A percentile compares a stretch with the other conserved stretches of the same genome.
phyloP scores from a whole-genome alignment of 2,888 invertebrate species.

The Sesia bembeciformis region DNA sequence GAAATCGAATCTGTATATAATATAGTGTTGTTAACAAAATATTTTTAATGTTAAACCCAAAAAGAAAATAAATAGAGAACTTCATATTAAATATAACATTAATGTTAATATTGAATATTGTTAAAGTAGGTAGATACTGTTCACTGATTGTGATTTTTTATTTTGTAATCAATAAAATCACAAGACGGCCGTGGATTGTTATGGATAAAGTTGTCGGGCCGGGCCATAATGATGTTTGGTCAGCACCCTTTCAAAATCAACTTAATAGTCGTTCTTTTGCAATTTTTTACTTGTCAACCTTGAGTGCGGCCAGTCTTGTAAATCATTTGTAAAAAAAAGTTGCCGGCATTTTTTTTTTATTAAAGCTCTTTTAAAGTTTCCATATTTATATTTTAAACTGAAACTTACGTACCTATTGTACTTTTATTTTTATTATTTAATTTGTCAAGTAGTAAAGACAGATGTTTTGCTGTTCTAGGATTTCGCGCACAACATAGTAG shows the following conservation, averaged over 20 bases:
- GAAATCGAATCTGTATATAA: too few relatives aligned
- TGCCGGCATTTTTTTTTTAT: neutral
- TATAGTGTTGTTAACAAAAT: too few relatives aligned
- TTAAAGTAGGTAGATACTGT: neutral
- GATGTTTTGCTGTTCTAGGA: too few relatives aligned
- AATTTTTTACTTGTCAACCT: constrained; percentile 15
- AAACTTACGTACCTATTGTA: neutral
- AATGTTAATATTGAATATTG: too few relatives aligned
- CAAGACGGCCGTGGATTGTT: neutral
- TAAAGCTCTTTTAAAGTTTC: neutral
- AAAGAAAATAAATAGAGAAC: too few relatives aligned
- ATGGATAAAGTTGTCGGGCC: neutral
- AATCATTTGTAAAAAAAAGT: neutral
- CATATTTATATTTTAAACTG: neutral
- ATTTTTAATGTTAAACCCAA: too few relatives aligned
- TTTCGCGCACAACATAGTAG: too few relatives aligned
- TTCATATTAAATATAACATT: too few relatives aligned
- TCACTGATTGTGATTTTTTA: neutral
- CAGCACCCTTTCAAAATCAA: constrained; percentile 26
- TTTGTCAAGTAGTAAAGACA: too few relatives aligned
- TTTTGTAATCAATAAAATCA: neutral
- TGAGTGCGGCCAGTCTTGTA: constrained; percentile 3
- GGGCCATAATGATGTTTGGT: neutral
- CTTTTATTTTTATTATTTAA: too few relatives aligned
- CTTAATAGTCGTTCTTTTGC: constrained; percentile 22